Percentiles rank a stretch among this genome's conserved stretches.
Evolutionary conservation across 2,888 invertebrate genomes (phyloP).

Genomic region (Sceliomorpha sp.): DNA sequence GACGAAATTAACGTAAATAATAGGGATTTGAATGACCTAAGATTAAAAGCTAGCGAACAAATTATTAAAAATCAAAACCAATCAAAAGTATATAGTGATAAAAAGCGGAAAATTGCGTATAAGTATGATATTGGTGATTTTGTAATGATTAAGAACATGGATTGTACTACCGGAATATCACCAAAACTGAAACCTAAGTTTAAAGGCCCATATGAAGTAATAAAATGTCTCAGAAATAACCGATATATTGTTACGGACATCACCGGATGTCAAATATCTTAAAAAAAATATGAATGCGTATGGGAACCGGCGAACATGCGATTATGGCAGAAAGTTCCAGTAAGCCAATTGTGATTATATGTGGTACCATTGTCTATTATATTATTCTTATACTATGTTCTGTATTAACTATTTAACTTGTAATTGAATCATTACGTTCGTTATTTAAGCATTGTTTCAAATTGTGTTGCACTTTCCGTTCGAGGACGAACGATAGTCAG

Average conservation of each 20-base stretch:
- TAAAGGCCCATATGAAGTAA: constrained; percentile 34
- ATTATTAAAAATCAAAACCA: constrained; percentile 56
- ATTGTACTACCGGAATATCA: constrained; percentile 7
- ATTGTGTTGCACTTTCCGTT: too few relatives aligned
- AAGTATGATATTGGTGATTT: constrained; percentile 32
- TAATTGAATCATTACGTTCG: too few relatives aligned
- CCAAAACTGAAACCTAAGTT: constrained; percentile 29
- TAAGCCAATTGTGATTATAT: too few relatives aligned
- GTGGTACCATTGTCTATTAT: too few relatives aligned
- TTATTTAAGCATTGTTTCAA: too few relatives aligned
- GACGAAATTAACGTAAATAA: constrained; percentile 11
- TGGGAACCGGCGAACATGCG: constrained; percentile 2
- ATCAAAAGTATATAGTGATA: constrained; percentile 28
- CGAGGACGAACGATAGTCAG: too few relatives aligned
- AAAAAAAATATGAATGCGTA: not conserved
- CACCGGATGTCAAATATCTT: not conserved
- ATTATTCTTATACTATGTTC: too few relatives aligned
- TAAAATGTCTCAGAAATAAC: constrained; percentile 13
- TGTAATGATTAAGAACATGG: constrained; percentile 14
- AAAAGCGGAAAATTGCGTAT: constrained; percentile 33
- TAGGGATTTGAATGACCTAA: constrained; percentile 38
- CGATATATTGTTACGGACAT: not conserved
- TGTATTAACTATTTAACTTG: too few relatives aligned
- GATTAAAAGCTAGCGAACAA: constrained; percentile 27
- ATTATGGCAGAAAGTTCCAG: not conserved